phyloP scores from a whole-genome alignment of 2,888 invertebrate genomes.

The Pemphredon lugubris region DNA sequence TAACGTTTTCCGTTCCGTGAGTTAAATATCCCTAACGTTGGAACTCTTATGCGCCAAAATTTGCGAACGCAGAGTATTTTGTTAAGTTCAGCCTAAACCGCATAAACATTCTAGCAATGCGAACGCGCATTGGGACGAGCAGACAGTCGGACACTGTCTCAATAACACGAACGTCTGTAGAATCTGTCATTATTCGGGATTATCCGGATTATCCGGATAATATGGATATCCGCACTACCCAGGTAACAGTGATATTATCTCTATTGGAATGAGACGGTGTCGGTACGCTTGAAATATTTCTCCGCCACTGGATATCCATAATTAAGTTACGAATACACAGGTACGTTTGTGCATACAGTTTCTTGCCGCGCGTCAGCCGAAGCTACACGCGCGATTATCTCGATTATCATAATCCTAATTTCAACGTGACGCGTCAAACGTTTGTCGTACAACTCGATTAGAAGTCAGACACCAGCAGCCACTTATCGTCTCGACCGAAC shows the following conservation, averaged over 20 bases:
- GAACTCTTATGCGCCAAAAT: no score
- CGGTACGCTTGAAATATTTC: slow-evolving; percentile 8
- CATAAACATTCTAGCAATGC: slow-evolving; percentile 41
- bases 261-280: slow-evolving; percentile 29
- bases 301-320: slow-evolving; percentile 3
- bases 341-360: not conserved
- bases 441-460: slow-evolving; percentile 27
- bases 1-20: no score
- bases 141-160: slow-evolving; percentile 15
- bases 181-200: slow-evolving; percentile 55
- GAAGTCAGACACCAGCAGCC: slow-evolving; percentile 13
- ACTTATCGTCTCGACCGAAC: slow-evolving; percentile 18
- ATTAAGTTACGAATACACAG: slow-evolving; percentile 12
- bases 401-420: slow-evolving; percentile 39
- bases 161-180: slow-evolving; percentile 45
- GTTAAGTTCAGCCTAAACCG: slow-evolving; percentile 11
- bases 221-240: slow-evolving; percentile 41
- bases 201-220: slow-evolving; percentile 55
- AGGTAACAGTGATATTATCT: slow-evolving; percentile 33
- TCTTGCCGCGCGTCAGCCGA: slow-evolving; percentile 21
- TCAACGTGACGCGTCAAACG: slow-evolving; percentile 33
- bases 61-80: no score
- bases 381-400: slow-evolving; percentile 33
- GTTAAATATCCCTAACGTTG: no score
- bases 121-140: slow-evolving; percentile 22